Conservation (phyloP, 2,888 invertebrate genomes). For the Macrophya annulata region DNA sequence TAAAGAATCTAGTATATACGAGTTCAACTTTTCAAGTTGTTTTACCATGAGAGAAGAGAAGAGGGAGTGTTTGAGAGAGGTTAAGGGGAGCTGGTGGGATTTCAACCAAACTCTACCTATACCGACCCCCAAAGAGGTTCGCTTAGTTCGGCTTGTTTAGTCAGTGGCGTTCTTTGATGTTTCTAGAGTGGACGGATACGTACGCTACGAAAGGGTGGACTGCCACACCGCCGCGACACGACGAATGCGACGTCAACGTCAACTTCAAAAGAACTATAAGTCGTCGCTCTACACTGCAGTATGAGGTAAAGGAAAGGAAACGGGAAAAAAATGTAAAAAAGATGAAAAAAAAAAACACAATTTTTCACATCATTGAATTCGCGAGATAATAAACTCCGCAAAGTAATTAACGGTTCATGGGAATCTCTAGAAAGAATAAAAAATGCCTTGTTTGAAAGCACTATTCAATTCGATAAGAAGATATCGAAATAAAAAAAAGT, state of each 20-base stretch:
- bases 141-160: constrained; percentile 38
- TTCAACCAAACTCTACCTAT: background rate
- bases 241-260: background rate
- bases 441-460: background rate
- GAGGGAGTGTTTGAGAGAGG: background rate
- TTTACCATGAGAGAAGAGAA: background rate
- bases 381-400: background rate
- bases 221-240: background rate
- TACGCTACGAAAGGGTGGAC: constrained; percentile 25
- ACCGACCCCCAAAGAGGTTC: constrained; percentile 23
- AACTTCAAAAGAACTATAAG: background rate
- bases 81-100: background rate
- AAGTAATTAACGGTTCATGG: background rate
- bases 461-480: background rate
- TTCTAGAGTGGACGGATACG: constrained; percentile 25
- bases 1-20: constrained; percentile 22
- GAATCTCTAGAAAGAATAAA: background rate
- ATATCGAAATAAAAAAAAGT: background rate
- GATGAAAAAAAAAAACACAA: background rate
- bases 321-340: background rate
- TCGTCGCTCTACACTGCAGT: background rate
- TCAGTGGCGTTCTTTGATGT: constrained; percentile 52
- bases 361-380: background rate
- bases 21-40: constrained; percentile 21
- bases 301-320: background rate